Evolutionary conservation across 2,888 invertebrate species (phyloP).

Genomic region (Drosophila pullipes): DNA sequence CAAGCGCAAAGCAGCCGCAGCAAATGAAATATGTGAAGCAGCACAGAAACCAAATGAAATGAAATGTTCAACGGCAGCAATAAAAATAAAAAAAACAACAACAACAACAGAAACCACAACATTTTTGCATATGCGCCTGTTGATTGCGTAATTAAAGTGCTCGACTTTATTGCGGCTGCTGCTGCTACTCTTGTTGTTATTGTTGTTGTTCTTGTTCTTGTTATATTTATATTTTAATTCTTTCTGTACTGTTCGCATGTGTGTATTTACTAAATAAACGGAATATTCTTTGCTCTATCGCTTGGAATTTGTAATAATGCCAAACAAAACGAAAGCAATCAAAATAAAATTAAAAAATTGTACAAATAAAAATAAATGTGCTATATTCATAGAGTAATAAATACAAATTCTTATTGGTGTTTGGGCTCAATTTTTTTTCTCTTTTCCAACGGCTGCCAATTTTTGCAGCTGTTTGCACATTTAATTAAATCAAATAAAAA

Average conservation of each 20-base stretch:
- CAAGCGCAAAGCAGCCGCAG: constrained; percentile 47
- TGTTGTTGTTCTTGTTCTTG: constrained; percentile 10
- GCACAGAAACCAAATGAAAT: constrained; percentile 50
- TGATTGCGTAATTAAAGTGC: constrained; percentile 57
- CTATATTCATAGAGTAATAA: constrained; percentile 11
- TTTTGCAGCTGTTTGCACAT: constrained; percentile 76
- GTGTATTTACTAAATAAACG: constrained; percentile 23
- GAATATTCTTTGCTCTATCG: constrained; percentile 37
- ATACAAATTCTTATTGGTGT: constrained; percentile 1
- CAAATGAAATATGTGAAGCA: constrained; percentile 47
- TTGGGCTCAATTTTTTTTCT: constrained; percentile 18
- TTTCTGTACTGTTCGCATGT: background rate
- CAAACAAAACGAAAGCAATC: constrained; percentile 38
- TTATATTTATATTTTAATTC: constrained; percentile 32
- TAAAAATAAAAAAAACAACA: constrained; percentile 28
- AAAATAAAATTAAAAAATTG: constrained; percentile 23
- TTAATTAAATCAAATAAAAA: constrained; percentile 62
- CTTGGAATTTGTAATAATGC: constrained; percentile 55
- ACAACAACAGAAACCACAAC: constrained; percentile 23
- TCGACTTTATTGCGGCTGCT: constrained; percentile 32
- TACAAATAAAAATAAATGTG: constrained; percentile 49
- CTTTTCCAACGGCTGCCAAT: constrained; percentile 51
- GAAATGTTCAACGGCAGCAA: constrained; percentile 45
- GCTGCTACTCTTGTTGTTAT: constrained; percentile 9
- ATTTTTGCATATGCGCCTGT: constrained; percentile 52